Base-by-base conservation (phyloP, 2,113 vertebrate species). In the Limnothrissa miodon region DNA sequence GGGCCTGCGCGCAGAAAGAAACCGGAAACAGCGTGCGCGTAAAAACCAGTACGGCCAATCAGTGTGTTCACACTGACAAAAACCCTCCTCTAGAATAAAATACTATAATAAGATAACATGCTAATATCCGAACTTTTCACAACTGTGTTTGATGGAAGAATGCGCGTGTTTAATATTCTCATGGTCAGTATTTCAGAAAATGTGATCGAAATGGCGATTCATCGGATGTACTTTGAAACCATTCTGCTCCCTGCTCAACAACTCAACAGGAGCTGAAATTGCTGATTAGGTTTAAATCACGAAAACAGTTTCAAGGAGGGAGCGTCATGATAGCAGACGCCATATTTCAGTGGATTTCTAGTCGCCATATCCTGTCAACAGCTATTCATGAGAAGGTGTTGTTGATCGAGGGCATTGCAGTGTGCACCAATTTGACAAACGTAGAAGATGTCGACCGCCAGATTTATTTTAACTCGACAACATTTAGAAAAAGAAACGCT, bases 1-100 rank as follows among this genome's bases (percentile, higher is more conserved):
- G 92, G 91, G 94, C 93, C 25, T 93, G 95, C 92, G 95, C 90
- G 83, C 45, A 89, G 78, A 86, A 85, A 59, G 86, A 39, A 29
- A 88, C 87, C 93, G 90, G 92, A 93, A 93, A 87, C 88, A 82
- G 81, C 88, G 89, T 90, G 85, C 86, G 85, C 84, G 80, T 81
- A 78, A 66, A 87, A 56, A 51, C 83, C 84, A n/a, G 48, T n/a
- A 0, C 70, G 82, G 78, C 94, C 94, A 95, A 95, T 95, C 92
- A 85, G 29, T 36, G 82, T 33, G 44, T 51, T 88, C 85, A 86
- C 83, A 83, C 81, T 84, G 80, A 87, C n/a, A 83, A 89, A 90
- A 78, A 80, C 92, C 91, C 91, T 88, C 92, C 93, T 78, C 88
- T 53, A 78, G 88, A 89, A 92, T 89, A 92, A 90, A 86, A 89